A percentile compares a stretch with the other conserved stretches of the same genome.
phyloP scores from a whole-genome alignment of 2,113 vertebrate genomes.

The Crocuta crocuta region DNA sequence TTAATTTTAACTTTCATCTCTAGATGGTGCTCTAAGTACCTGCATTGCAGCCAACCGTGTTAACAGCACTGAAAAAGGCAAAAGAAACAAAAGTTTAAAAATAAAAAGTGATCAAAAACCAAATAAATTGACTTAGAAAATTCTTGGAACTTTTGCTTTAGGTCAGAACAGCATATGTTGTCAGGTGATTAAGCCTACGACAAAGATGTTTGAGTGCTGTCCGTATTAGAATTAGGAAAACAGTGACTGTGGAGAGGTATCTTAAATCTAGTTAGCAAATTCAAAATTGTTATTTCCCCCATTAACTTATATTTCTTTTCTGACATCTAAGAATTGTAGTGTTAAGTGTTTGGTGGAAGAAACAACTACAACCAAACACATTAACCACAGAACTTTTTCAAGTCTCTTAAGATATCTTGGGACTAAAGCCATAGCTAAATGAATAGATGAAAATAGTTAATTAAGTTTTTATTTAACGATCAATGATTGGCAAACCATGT shows the following conservation, averaged over 20 bases:
- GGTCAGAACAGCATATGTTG: not conserved
- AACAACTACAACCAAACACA: not conserved
- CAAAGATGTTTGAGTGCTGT: constrained; percentile 27
- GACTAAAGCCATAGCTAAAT: not conserved
- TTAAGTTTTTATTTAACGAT: not conserved
- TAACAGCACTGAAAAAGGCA: constrained; percentile 40
- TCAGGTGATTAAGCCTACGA: constrained; percentile 64
- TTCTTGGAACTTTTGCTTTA: constrained; percentile 58
- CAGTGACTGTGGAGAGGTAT: not conserved
- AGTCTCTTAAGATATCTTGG: not conserved
- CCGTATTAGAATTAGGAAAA: constrained; percentile 61
- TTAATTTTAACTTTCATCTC: constrained; percentile 83
- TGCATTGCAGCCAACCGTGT: constrained; percentile 53
- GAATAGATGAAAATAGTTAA: not conserved
- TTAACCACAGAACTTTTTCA: not conserved
- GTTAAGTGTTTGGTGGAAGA: not conserved
- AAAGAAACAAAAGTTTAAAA: constrained; percentile 43
- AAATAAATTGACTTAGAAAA: constrained; percentile 40
- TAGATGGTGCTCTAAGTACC: constrained; percentile 88
- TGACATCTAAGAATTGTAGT: not conserved
- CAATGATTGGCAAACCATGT: not conserved
- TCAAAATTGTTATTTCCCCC: not conserved
- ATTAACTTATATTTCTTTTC: not conserved
- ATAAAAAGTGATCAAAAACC: not conserved
- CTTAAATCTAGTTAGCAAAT: constrained; percentile 24